These are phyloP conservation scores for Xylota sylvarum DNA, from an alignment of 2,888 invertebrate genomes.

Conservation along the genomic window DNA sequence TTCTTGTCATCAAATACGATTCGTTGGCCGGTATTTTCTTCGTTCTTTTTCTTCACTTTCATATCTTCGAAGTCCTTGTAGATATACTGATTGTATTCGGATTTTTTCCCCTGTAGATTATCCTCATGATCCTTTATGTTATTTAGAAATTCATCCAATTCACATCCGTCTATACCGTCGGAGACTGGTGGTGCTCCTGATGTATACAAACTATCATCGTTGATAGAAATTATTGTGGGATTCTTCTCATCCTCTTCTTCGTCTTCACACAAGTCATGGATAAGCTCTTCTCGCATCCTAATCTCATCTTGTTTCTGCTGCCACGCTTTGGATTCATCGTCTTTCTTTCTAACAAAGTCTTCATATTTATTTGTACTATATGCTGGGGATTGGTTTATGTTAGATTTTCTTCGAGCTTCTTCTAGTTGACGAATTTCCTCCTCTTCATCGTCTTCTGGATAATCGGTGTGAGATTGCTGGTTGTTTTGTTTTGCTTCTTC, in stretches of 20 bases:
- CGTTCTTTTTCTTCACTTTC: conserved; percentile 43
- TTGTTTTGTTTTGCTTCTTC: conserved; percentile 2
- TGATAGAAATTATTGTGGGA: conserved; percentile 54
- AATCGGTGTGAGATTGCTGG: background rate
- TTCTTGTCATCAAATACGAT: conserved; percentile 63
- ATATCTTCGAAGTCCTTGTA: conserved; percentile 81
- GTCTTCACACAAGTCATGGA: conserved; percentile 80
- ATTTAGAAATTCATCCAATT: conserved; percentile 81
- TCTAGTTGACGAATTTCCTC: conserved; percentile 61
- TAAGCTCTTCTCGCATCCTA: conserved; percentile 77
- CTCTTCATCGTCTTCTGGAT: conserved; percentile 41
- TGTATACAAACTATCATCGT: conserved; percentile 60
- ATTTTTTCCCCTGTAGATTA: conserved; percentile 80
- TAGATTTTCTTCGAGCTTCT: conserved; percentile 16
- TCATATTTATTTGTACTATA: background rate
- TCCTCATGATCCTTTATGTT: conserved; percentile 82
- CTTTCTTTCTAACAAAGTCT: background rate
- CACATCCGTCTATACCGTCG: conserved; percentile 79
- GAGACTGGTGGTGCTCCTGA: background rate
- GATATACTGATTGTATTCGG: conserved; percentile 80
- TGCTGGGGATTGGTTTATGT: background rate
- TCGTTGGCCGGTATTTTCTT: conserved; percentile 65
- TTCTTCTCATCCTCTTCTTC: conserved; percentile 72
- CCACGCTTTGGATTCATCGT: background rate
- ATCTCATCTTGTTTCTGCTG: conserved; percentile 35